phyloP scores from a whole-genome alignment of 2,888 invertebrate genomes.

The Trissoscelio sp. region DNA sequence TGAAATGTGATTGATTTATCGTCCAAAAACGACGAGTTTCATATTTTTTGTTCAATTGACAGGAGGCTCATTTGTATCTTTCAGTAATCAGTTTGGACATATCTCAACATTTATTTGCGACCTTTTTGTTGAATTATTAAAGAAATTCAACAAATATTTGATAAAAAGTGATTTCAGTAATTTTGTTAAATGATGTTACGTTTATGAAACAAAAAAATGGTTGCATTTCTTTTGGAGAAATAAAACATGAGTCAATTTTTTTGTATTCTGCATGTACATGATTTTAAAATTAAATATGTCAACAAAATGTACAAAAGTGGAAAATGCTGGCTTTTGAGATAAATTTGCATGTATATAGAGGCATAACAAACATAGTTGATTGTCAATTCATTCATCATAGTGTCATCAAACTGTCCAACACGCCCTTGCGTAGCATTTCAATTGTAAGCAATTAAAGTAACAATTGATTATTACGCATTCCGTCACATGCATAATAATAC shows the following conservation, averaged over 20 bases:
- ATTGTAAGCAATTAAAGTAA: slow-evolving; percentile 82
- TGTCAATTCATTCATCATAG: slow-evolving; percentile 83
- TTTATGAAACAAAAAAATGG: no score
- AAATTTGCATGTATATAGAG: slow-evolving; percentile 82
- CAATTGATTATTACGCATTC: slow-evolving; percentile 77
- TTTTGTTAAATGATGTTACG: no score
- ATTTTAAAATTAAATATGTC: slow-evolving; percentile 14
- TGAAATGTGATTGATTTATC: no score
- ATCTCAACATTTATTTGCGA: no score
- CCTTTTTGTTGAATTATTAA: no score
- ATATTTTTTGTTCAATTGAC: no score
- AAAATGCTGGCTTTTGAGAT: slow-evolving; percentile 20
- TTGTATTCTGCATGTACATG: not conserved
- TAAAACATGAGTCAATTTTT: not conserved
- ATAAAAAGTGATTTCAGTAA: no score
- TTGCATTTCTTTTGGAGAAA: no score
- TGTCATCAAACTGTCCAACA: slow-evolving; percentile 78
- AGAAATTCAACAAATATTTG: no score
- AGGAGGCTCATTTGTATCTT: no score
- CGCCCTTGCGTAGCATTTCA: slow-evolving; percentile 72
- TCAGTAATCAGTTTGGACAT: no score
- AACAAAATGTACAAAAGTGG: slow-evolving; percentile 9
- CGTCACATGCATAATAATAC: slow-evolving; percentile 9
- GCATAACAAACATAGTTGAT: slow-evolving; percentile 83
- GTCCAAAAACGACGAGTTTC: no score